A percentile compares a stretch with the other conserved stretches of the same genome.
These are phyloP conservation scores for Cyanoderma ruficeps DNA, from an alignment of 2,113 vertebrate genomes.

Conservation along the genomic window DNA sequence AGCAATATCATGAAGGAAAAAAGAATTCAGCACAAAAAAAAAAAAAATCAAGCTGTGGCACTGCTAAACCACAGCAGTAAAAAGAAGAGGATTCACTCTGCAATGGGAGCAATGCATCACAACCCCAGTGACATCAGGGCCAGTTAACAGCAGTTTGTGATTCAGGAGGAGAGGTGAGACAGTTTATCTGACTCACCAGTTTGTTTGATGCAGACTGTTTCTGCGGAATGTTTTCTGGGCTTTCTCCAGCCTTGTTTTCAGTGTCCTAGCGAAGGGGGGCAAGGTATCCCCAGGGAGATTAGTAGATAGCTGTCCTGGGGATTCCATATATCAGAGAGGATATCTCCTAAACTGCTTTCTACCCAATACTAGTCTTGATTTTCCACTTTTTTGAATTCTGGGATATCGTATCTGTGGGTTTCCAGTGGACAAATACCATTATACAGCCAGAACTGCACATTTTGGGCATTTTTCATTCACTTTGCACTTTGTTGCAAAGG, in stretches of 20 bases:
- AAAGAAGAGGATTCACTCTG: not conserved
- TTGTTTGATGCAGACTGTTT: not conserved
- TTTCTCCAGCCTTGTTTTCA: constrained; percentile 10
- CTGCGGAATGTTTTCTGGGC: not conserved
- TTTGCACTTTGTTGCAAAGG: not conserved
- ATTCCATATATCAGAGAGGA: not conserved
- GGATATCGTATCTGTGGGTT: accelerated
- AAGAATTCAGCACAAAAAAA: not conserved
- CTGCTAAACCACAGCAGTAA: not conserved
- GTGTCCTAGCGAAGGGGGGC: not conserved
- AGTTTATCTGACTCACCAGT: not conserved
- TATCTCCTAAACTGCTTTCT: not conserved
- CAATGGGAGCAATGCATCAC: not conserved
- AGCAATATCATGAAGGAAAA: not conserved
- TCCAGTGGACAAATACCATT: not conserved
- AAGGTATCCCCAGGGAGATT: not conserved
- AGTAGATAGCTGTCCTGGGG: not conserved
- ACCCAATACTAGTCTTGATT: not conserved
- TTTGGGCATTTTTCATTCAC: not conserved
- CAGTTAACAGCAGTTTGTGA: not conserved
- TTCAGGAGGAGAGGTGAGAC: not conserved
- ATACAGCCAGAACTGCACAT: not conserved
- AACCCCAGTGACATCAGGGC: not conserved
- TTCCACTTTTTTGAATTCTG: not conserved
- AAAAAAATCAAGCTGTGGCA: not conserved